Evolutionary conservation across 2,797 vertebrate genomes (phyloP).

Genomic region (Myripristis jacobus): DNA sequence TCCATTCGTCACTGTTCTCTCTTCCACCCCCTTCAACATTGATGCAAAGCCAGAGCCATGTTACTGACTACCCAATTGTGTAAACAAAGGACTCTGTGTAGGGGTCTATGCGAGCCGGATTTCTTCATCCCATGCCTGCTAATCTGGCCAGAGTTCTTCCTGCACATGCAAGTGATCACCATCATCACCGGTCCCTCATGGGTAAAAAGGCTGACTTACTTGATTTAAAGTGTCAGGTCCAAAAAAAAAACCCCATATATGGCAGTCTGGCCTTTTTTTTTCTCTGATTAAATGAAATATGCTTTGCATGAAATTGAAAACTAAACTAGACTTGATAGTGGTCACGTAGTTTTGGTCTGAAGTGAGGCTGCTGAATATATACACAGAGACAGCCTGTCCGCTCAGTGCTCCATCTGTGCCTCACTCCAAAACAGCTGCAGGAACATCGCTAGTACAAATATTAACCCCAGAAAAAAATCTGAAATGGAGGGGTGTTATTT

Average conservation of each 20-base stretch:
- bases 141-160: conserved; percentile 57
- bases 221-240: conserved; percentile 32
- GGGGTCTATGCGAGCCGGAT: conserved; percentile 55
- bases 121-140: conserved; percentile 64
- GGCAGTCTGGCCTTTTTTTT: conserved; percentile 25
- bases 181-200: conserved; percentile 43
- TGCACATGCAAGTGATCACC: conserved; percentile 70
- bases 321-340: neutral
- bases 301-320: conserved; percentile 31
- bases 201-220: conserved; percentile 45
- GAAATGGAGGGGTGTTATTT: neutral
- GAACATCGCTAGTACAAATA: neutral
- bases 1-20: conserved; percentile 69
- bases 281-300: conserved; percentile 36
- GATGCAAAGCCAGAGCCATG: conserved; percentile 59
- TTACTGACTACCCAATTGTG: conserved; percentile 71
- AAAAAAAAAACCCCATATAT: conserved; percentile 44
- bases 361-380: conserved; percentile 12
- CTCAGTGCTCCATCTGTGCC: conserved; percentile 4
- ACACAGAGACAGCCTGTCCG: conserved; percentile 11
- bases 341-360: neutral
- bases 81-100: conserved; percentile 80
- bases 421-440: conserved; percentile 4
- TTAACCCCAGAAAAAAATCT: neutral
- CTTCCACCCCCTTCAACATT: conserved; percentile 11